Base-by-base conservation (phyloP, 2,113 vertebrate genomes). In the Takifugu flavidus region DNA sequence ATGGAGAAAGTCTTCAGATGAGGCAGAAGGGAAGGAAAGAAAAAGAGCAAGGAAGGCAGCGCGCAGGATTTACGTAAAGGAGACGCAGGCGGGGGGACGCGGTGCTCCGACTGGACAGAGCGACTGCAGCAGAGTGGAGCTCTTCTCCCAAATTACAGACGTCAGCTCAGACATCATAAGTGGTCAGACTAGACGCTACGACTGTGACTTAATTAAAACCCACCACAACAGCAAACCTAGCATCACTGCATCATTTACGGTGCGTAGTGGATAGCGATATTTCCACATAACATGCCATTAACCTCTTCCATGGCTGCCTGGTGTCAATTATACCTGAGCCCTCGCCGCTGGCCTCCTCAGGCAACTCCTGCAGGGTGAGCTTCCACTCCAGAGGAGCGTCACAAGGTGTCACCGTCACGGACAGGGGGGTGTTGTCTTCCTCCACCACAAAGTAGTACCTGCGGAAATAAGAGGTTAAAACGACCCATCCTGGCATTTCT, bases 391-490 rank as follows among this genome's bases (percentile, higher is more conserved):
- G 84, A 52, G 96, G 96, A 3, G 97, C 95, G 39, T 99, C 97
- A 0, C 97, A 98, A 0, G 97, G 97, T 3, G 96, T 99, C 82
- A 99, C 93, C 0, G 94, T 98, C 80, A 99, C 93, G 25, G 95
- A 95, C 44, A 99, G 72, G 1, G 97, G 96, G 10, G 97, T 98
- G 85, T 98, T 98, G 83, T 99, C 97, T 78, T 99, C 97, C 72
- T 99, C 97, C 63, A 99, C 96, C 87, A 95, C 92, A 72, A 98
- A 98, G 87, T 96, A 98, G 79, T 95, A 99, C 90, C 97, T 99
- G 78, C 4, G 31, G 25, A 72, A 83, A 80, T 47, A 49, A 74
- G 6, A 80, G 47, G 56, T 45, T 64, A 5, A 51, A 29, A 12
- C 29, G 25, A 8, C 13, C 20, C 20, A 73, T 67, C 53, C 7